These are phyloP conservation scores for Nilaparvata lugens DNA, from an alignment of 1,140 invertebrate species.

Conservation along the genomic window DNA sequence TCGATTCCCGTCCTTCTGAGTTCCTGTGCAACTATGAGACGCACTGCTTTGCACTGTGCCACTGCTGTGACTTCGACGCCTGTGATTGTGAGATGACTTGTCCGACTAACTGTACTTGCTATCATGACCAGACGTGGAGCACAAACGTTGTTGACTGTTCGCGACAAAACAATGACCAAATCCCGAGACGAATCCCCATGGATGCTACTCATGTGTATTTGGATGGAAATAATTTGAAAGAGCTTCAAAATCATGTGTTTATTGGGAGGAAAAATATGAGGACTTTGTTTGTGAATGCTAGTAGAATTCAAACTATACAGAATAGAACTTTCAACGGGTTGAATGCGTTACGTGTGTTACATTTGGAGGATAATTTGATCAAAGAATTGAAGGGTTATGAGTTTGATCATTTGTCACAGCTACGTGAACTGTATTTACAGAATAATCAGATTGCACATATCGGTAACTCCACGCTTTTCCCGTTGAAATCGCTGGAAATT, in stretches of 20 bases:
- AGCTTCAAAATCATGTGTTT: constrained; percentile 79
- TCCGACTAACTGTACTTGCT: constrained; percentile 83
- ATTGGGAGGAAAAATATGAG: constrained; percentile 85
- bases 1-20: constrained; percentile 56
- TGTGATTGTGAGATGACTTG: constrained; percentile 95
- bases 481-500: constrained; percentile 66
- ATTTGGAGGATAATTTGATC: constrained; percentile 78
- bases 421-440: constrained; percentile 78
- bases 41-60: constrained; percentile 86
- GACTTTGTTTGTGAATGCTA: constrained; percentile 75
- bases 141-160: constrained; percentile 89
- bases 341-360: constrained; percentile 66
- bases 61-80: constrained; percentile 89
- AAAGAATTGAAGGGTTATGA: constrained; percentile 75
- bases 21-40: constrained; percentile 86
- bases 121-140: constrained; percentile 85
- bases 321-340: constrained; percentile 89
- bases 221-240: constrained; percentile 78
- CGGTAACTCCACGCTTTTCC: constrained; percentile 68
- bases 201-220: constrained; percentile 86
- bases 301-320: constrained; percentile 74
- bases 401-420: constrained; percentile 71
- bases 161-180: constrained; percentile 56
- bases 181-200: constrained; percentile 83
- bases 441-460: constrained; percentile 74